These are phyloP conservation scores for Lutjanus erythropterus DNA, from an alignment of 2,113 vertebrate species.

Conservation along the genomic window DNA sequence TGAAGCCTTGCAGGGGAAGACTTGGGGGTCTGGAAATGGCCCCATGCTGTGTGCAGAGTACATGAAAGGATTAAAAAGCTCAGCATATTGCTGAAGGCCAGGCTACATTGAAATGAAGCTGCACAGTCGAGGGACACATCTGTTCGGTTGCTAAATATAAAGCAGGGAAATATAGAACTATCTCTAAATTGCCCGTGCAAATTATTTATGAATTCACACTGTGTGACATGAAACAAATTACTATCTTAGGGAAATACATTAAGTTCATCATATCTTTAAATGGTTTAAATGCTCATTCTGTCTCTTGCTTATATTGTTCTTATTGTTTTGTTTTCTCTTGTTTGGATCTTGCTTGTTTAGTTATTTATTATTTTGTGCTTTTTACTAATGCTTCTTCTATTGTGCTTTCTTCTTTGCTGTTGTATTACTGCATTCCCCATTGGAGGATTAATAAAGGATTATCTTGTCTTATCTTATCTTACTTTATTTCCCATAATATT, in stretches of 20 bases:
- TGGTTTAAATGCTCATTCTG: too few species aligned
- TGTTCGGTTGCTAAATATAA: slow-evolving; percentile 60
- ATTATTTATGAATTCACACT: slow-evolving; percentile 63
- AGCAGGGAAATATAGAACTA: slow-evolving; percentile 40
- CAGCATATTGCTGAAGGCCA: slow-evolving; percentile 64
- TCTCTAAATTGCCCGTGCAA: slow-evolving; percentile 24
- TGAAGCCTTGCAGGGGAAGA: slow-evolving; percentile 20
- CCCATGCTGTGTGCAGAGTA: slow-evolving; percentile 56
- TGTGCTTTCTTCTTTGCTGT: too few species aligned
- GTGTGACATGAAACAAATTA: slow-evolving; percentile 37
- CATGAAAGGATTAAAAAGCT: slow-evolving; percentile 74
- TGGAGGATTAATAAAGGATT: too few species aligned
- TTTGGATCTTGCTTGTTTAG: too few species aligned
- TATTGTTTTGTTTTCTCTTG: too few species aligned
- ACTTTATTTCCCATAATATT: slow-evolving; percentile 24
- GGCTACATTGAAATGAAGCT: slow-evolving; percentile 44
- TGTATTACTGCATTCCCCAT: too few species aligned
- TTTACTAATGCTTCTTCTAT: too few species aligned
- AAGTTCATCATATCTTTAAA: background rate
- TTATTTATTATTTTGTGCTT: too few species aligned
- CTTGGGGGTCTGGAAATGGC: slow-evolving; percentile 52
- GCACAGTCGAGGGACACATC: slow-evolving; percentile 54
- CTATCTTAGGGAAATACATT: slow-evolving; percentile 16
- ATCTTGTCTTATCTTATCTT: too few species aligned
- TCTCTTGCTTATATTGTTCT: too few species aligned